Evolutionary conservation across 2,113 vertebrate genomes (phyloP).

Genomic region (Phylloscopus whistleri): DNA sequence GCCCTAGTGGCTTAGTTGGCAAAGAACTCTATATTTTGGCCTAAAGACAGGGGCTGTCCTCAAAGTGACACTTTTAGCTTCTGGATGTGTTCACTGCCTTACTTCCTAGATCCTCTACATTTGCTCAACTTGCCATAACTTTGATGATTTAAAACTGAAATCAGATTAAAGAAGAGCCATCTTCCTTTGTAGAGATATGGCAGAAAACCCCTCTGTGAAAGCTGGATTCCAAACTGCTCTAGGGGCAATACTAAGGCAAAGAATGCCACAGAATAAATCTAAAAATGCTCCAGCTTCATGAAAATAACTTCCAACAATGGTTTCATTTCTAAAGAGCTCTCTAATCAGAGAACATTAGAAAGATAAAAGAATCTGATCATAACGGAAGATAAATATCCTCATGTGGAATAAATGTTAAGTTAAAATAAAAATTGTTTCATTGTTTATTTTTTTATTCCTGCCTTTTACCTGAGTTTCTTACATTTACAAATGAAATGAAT

Average conservation of each 20-base stretch:
- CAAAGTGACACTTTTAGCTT: not conserved
- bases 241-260: not conserved
- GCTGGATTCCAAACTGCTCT: not conserved
- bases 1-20: slow-evolving; percentile 16
- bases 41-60: not conserved
- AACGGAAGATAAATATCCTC: not conserved
- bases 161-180: not conserved
- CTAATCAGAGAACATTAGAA: not conserved
- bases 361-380: not conserved
- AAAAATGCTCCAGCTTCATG: not conserved
- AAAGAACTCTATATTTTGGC: not conserved
- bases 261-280: not conserved
- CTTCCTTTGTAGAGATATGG: not conserved
- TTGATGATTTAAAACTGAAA: not conserved
- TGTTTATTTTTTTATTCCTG: not conserved
- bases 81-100: not conserved
- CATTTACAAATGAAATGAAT: not conserved
- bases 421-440: not conserved
- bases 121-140: not conserved
- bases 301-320: not conserved
- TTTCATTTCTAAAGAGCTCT: not conserved
- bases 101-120: not conserved
- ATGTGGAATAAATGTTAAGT: not conserved
- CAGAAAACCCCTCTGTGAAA: not conserved
- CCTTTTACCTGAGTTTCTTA: not conserved